Evolutionary conservation across 2,888 invertebrate genomes (phyloP).

Genomic region (Atherix ibis): DNA sequence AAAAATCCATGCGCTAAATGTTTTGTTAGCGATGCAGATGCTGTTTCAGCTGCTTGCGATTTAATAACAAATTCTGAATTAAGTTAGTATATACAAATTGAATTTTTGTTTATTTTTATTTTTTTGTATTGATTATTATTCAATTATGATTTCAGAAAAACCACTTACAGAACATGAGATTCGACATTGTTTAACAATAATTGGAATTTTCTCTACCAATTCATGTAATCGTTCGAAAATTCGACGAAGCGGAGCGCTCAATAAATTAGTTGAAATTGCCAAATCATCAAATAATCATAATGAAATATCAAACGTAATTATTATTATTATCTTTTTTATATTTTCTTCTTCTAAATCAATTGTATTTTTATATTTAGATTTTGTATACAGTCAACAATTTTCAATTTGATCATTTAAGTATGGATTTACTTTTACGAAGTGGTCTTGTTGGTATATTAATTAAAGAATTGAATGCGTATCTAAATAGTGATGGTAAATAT

Average conservation of each 20-base stretch:
- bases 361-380: conserved; percentile 14
- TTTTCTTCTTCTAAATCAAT: conserved; percentile 1
- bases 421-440: conserved; percentile 37
- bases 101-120: background rate
- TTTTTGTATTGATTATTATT: background rate
- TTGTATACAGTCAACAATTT: conserved; percentile 35
- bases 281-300: conserved; percentile 22
- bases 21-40: conserved; percentile 25
- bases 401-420: conserved; percentile 33
- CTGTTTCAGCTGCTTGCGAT: conserved; percentile 27
- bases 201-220: conserved; percentile 27
- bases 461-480: conserved; percentile 29
- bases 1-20: conserved; percentile 22
- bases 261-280: conserved; percentile 24
- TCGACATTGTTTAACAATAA: conserved; percentile 27
- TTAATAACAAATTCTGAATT: conserved; percentile 21
- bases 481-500: conserved; percentile 26
- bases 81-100: conserved; percentile 11
- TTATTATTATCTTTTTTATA: conserved; percentile 2
- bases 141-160: conserved; percentile 9
- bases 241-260: conserved; percentile 26
- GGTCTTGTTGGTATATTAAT: conserved; percentile 38
- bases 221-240: conserved; percentile 32
- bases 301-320: conserved; percentile 23
- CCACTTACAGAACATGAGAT: conserved; percentile 23